Evolutionary conservation across 1,140 invertebrate species (phyloP), one percentile per base, ranked within the genome.

Genomic region (Apis dorsata): DNA sequence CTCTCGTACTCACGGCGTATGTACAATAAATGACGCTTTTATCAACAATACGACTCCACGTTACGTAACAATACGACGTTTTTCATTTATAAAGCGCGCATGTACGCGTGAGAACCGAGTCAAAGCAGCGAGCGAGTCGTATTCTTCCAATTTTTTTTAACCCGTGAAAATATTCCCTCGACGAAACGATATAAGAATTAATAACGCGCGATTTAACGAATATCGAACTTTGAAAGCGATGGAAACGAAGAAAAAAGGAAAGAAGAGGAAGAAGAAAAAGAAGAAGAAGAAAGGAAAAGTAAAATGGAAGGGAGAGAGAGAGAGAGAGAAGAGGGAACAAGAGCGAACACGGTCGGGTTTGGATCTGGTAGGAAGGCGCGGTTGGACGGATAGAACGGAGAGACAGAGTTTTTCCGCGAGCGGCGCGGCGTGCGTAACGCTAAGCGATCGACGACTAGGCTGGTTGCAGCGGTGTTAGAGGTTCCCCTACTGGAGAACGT

Each of bases 401-500:
- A 66, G 57, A 57, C 10, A 60, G 11, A 28, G 75, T 79, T 72
- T 71, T 79, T 72, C 81, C 81, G 81, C 75, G 79, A 71, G 79
- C 70, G 86, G 79, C 68, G 57, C 71, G 86, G 81, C 72, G 57
- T n/a, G 85, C 77, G 68, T 72, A 57, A 65, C 81, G 81, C 68
- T 71, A 71, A 74, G 63, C 83, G 19, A 81, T 84, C 79, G 79
- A 60, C 71, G 79, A 60, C 71, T 81, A 82, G 82, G 86, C 84
- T 82, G 75, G 85, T 83, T 86, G 84, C 82, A 70, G 71, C 84
- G 81, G 84, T 65, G 75, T 87, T 85, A 79, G 84, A 89, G 81
- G 87, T 91, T 91, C 90, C 89, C 89, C 89, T 91, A 90, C 90
- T 90, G 89, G 89, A 90, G 89, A 90, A 90, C 89, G 89, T 79